phyloP scores from a whole-genome alignment of 2,113 vertebrate genomes.

The Castor canadensis region DNA sequence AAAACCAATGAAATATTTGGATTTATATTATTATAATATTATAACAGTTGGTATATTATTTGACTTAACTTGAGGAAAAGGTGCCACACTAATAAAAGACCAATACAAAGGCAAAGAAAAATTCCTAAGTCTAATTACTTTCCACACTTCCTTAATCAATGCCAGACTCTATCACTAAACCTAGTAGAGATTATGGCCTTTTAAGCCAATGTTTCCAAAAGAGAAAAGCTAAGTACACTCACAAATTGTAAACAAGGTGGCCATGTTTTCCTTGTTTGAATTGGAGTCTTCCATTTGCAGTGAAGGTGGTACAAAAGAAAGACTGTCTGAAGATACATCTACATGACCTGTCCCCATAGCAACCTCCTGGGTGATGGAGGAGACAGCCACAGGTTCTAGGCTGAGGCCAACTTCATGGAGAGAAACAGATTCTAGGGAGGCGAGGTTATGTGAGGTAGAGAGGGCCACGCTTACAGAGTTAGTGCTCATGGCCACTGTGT shows the following conservation, averaged over 20 bases:
- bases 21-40: too few species aligned
- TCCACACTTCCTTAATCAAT: neutral
- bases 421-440: constrained; percentile 91
- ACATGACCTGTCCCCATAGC: constrained; percentile 90
- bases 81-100: neutral
- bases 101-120: constrained; percentile 14
- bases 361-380: constrained; percentile 95
- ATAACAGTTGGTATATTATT: neutral
- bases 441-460: constrained; percentile 92
- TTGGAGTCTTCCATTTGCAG: constrained; percentile 96
- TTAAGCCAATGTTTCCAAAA: constrained; percentile 35
- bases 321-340: constrained; percentile 91
- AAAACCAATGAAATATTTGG: neutral
- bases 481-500: constrained; percentile 91
- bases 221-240: constrained; percentile 81
- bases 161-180: neutral
- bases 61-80: neutral
- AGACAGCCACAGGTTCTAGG: constrained; percentile 93
- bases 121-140: neutral
- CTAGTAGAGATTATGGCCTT: neutral
- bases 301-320: constrained; percentile 93
- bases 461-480: constrained; percentile 96
- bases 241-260: constrained; percentile 95
- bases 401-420: constrained; percentile 94
- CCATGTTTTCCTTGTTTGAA: constrained; percentile 97